These are phyloP conservation scores for Heliconius congener DNA, from an alignment of 1,140 invertebrate species.

Conservation along the genomic window DNA sequence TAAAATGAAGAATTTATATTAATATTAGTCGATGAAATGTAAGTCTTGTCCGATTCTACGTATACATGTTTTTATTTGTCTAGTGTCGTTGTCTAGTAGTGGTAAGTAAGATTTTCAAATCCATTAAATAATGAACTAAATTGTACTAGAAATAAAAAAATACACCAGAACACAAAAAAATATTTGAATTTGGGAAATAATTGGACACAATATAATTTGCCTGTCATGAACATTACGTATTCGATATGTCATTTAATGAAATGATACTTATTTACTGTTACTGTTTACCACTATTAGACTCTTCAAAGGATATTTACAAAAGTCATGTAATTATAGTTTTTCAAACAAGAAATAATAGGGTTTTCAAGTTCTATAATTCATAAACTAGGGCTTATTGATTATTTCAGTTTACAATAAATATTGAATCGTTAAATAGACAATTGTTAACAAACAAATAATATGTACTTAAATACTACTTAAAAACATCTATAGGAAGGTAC, in stretches of 20 bases:
- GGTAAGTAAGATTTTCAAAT: background rate
- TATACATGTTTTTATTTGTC: background rate
- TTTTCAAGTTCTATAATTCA: background rate
- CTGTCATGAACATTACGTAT: conserved; percentile 42
- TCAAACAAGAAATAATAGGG: conserved; percentile 3
- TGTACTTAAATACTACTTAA: too few species aligned
- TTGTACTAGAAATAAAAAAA: background rate
- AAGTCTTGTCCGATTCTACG: background rate
- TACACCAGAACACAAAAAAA: background rate
- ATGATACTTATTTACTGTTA: conserved; percentile 48
- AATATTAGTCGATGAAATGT: background rate
- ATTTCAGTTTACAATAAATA: background rate
- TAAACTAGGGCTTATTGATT: background rate
- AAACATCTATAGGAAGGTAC: too few species aligned
- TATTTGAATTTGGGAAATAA: background rate
- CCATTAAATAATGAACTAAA: too few species aligned
- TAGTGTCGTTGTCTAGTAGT: background rate
- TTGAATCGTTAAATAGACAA: background rate
- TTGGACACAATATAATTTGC: background rate
- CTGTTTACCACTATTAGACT: conserved; percentile 49
- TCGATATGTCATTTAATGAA: conserved; percentile 47
- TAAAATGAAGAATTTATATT: background rate
- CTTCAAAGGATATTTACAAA: conserved; percentile 59
- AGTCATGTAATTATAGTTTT: conserved; percentile 46
- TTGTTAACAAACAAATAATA: background rate